phyloP scores from a whole-genome alignment of 2,888 invertebrate species.

The Platycheirus albimanus region DNA sequence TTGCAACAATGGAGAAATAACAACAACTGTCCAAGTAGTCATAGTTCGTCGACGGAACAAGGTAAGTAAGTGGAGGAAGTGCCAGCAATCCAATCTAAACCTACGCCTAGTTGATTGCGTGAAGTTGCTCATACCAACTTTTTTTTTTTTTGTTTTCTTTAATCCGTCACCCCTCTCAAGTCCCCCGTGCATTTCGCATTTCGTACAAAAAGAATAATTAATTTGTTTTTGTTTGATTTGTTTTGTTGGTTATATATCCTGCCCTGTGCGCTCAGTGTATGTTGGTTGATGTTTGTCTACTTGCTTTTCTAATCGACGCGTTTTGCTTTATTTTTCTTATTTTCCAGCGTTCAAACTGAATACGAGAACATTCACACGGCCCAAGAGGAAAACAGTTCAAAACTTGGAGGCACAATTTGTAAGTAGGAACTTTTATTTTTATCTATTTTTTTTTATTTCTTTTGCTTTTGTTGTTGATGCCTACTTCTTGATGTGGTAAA shows the following conservation, averaged over 20 bases:
- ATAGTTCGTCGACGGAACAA: constrained; percentile 77
- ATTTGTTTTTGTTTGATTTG: constrained; percentile 71
- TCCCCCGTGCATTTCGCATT: constrained; percentile 2
- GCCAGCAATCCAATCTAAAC: constrained; percentile 3
- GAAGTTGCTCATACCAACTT: constrained; percentile 21
- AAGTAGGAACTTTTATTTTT: constrained; percentile 74
- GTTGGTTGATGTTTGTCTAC: constrained; percentile 22
- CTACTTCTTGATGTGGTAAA: constrained; percentile 55
- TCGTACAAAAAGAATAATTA: constrained; percentile 57
- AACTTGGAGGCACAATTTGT: constrained; percentile 80
- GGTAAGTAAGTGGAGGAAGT: constrained; percentile 77
- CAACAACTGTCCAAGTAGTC: constrained; percentile 76
- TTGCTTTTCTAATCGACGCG: constrained; percentile 49
- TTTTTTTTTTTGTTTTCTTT: constrained; percentile 21
- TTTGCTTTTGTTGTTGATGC: constrained; percentile 35
- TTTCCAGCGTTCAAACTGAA: constrained; percentile 80
- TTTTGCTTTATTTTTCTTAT: constrained; percentile 25
- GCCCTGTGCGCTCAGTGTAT: too few relatives aligned
- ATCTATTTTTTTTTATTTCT: not conserved
- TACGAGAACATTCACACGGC: constrained; percentile 82
- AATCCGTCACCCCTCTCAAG: too few relatives aligned
- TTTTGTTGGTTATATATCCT: constrained; percentile 11
- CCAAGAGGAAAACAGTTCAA: constrained; percentile 80
- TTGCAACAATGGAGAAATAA: constrained; percentile 82
- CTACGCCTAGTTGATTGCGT: constrained; percentile 60